Conservation (phyloP, 2,888 invertebrate species). For the Crematogaster levior region DNA sequence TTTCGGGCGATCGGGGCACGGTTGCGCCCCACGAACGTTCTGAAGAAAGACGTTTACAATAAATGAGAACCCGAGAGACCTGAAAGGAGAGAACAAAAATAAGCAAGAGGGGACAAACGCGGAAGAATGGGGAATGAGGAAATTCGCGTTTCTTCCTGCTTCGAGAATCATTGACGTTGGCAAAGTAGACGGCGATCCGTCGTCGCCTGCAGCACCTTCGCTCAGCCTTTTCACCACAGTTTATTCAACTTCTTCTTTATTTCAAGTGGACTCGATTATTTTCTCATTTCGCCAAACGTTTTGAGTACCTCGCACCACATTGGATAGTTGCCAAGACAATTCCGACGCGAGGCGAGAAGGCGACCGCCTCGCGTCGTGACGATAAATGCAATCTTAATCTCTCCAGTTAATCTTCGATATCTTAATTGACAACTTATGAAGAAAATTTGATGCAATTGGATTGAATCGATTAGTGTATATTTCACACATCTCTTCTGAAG, state of each 20-base stretch:
- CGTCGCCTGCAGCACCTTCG: conserved; percentile 30
- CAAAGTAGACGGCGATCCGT: conserved; percentile 46
- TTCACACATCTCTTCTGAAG: not conserved
- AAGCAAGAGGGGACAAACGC: conserved; percentile 4
- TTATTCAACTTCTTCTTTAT: conserved; percentile 73
- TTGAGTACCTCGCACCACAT: conserved; percentile 56
- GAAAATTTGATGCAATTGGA: conserved; percentile 34
- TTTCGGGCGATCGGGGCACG: conserved; percentile 58
- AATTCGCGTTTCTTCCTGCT: conserved; percentile 37
- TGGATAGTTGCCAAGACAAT: conserved; percentile 77
- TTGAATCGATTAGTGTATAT: not conserved
- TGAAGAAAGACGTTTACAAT: conserved; percentile 41
- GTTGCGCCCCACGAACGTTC: conserved; percentile 24
- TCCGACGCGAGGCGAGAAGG: conserved; percentile 55
- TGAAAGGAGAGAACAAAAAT: conserved; percentile 6
- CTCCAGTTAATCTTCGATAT: conserved; percentile 39
- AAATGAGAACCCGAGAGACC: conserved; percentile 33
- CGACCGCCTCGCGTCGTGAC: conserved; percentile 29
- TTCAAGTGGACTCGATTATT: conserved; percentile 79
- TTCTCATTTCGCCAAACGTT: conserved; percentile 75
- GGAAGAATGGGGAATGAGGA: not conserved
- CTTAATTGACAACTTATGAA: conserved; percentile 63
- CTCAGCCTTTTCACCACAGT: conserved; percentile 26
- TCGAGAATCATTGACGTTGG: conserved; percentile 54
- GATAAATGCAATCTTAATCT: conserved; percentile 77